Evolutionary conservation across 2,888 invertebrate species (phyloP), one percentile per base, ranked within the genome.

Genomic region (Oxycera nigricornis): DNA sequence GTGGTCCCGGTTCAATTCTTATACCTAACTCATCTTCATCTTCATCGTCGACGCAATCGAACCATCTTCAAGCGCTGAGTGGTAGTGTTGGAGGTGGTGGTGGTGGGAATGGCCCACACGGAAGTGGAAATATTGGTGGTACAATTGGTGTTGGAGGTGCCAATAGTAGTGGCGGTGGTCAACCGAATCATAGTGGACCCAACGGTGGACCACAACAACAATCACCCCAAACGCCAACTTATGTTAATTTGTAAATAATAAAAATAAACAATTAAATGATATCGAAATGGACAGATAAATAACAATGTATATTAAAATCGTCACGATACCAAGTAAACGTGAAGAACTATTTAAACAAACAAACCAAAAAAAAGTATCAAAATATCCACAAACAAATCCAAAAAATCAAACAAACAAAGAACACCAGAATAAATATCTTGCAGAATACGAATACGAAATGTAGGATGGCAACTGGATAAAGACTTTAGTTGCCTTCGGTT

Each of bases 141-240:
- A 2, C 22, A 62, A 9, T 11, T 20, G 65, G 62, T 20, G 59
- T 52, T 7, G 62, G 67, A 57, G 78, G 28, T 22, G 65, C 22
- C 4, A 26, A 22, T 41, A 41, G 35, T 24, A 26, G n/a, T n/a
- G 70, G 77, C 72, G 74, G 75, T 72, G 17, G 11, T 1, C 74
- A 70, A 84, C 83, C 86, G 81, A 83, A 83, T 77, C 76, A 76
- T 89, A 81, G 89, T 88, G 87, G 84, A 83, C 83, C 84, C 83
- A 83, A 87, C 88, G 82, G 85, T 86, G 83, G 82, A 80, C 84
- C 84, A 79, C 85, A 87, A 79, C 87, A 87, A 79, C 85, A 86
- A 77, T 88, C 89, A 80, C 91, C 92, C 77, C 94, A 94, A 88
- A 94, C 94, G 88, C 95, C 95, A 81, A 95, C 95, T 82, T 95